A percentile compares a stretch with the other conserved stretches of the same genome.
These are phyloP conservation scores for Nemotelus pantherinus DNA, from an alignment of 2,888 invertebrate species.

Conservation along the genomic window DNA sequence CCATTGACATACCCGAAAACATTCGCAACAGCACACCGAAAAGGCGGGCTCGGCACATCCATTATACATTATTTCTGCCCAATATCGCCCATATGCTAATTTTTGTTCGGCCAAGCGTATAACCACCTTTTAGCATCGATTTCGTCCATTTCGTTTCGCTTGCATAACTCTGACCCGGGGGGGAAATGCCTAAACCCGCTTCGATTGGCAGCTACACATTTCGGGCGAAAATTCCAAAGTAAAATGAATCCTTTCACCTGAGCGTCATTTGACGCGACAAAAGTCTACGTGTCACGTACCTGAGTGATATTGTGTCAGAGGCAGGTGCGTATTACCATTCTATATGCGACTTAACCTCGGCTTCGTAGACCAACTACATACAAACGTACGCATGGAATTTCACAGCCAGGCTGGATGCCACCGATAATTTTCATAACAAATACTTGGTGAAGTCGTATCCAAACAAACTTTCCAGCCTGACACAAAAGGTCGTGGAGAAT, in stretches of 20 bases:
- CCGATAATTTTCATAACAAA: slow-evolving; percentile 51
- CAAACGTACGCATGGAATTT: neutral
- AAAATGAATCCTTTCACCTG: slow-evolving; percentile 20
- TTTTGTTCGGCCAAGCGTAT: slow-evolving; percentile 7
- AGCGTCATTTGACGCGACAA: neutral
- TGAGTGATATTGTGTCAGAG: neutral
- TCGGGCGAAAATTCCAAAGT: slow-evolving; percentile 23
- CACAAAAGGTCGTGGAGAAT: slow-evolving; percentile 40
- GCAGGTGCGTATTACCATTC: neutral
- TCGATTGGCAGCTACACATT: slow-evolving; percentile 22
- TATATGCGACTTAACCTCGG: neutral
- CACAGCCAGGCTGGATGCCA: slow-evolving; percentile 31
- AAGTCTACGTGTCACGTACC: slow-evolving; percentile 3
- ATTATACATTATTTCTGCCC: neutral
- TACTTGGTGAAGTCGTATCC: slow-evolving; percentile 50
- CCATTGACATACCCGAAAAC: slow-evolving; percentile 19
- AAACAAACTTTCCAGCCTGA: slow-evolving; percentile 46
- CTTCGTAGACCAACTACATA: neutral
- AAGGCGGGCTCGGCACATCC: neutral
- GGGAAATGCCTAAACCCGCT: neutral
- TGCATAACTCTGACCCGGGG: slow-evolving; percentile 13
- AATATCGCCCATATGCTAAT: slow-evolving; percentile 37
- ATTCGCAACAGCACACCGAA: neutral
- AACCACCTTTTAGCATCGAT: slow-evolving; percentile 19
- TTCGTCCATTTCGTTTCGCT: slow-evolving; percentile 7